A percentile compares a stretch with the other conserved stretches of the same genome.
Evolutionary conservation across 2,797 vertebrate genomes (phyloP).

Genomic region (Remorina albescens): DNA sequence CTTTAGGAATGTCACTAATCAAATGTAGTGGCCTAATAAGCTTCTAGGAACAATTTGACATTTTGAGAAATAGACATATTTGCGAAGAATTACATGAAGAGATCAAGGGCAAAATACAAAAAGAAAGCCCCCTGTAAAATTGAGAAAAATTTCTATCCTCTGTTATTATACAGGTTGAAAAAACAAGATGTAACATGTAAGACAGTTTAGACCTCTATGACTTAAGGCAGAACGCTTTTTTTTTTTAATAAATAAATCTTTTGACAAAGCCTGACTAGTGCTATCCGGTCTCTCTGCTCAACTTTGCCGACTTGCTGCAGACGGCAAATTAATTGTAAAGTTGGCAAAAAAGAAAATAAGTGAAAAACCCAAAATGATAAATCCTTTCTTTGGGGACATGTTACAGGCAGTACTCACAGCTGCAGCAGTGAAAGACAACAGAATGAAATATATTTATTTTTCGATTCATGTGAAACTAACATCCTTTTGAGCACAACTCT

Average conservation of each 20-base stretch:
- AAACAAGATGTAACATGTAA: background rate
- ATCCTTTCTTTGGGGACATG: background rate
- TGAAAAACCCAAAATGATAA: background rate
- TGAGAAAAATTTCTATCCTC: no score
- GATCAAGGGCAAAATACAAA: background rate
- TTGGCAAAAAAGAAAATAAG: background rate
- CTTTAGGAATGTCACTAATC: background rate
- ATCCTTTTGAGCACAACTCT: background rate
- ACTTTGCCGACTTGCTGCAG: background rate
- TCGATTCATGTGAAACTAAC: background rate
- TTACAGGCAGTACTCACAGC: background rate
- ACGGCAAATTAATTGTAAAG: background rate
- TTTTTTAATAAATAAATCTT: background rate
- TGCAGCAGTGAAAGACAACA: background rate
- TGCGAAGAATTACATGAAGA: background rate
- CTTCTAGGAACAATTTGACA: background rate
- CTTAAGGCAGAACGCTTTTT: no score
- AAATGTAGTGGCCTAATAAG: background rate
- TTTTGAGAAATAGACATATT: background rate
- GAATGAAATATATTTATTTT: background rate
- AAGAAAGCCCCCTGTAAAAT: no score
- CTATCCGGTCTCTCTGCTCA: background rate
- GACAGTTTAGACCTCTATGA: background rate
- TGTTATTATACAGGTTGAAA: background rate
- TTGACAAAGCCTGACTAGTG: background rate